A percentile compares a stretch with the other conserved stretches of the same genome.
phyloP scores from a whole-genome alignment of 2,113 vertebrate species.

The Podarcis muralis region DNA sequence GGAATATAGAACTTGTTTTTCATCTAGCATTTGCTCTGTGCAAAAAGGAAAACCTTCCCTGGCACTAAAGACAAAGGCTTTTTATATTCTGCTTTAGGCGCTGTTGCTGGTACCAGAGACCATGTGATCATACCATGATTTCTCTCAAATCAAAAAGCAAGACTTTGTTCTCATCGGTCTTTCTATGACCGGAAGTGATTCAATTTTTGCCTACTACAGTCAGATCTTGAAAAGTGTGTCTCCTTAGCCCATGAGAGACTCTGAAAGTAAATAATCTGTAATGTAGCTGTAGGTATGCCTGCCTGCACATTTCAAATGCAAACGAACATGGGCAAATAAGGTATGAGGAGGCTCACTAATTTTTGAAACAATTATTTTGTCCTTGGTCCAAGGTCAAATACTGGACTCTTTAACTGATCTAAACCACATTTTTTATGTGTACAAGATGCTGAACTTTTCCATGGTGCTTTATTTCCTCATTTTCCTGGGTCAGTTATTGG shows the following conservation, averaged over 20 bases:
- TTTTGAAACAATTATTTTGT: not conserved
- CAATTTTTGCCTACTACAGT: not conserved
- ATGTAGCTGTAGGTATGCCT: not conserved
- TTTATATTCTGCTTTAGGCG: conserved; percentile 56
- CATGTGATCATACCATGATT: conserved; percentile 53
- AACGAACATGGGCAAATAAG: not conserved
- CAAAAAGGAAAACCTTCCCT: conserved; percentile 69
- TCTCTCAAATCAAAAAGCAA: not conserved
- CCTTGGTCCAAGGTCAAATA: not conserved
- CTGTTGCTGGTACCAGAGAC: conserved; percentile 56
- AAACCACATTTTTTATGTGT: not conserved
- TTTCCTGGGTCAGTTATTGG: not conserved
- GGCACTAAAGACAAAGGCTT: conserved; percentile 59
- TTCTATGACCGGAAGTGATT: not conserved
- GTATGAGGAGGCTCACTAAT: not conserved
- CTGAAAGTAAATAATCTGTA: not conserved
- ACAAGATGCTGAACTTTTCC: not conserved
- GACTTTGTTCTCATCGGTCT: conserved; percentile 27
- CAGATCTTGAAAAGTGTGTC: not conserved
- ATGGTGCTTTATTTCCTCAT: not conserved
- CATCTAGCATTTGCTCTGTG: conserved; percentile 7
- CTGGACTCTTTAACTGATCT: not conserved
- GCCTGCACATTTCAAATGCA: not conserved
- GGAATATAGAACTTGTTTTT: conserved; percentile 26
- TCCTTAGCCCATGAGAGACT: not conserved